Evolutionary conservation across 1,140 invertebrate genomes (phyloP), one percentile per base, ranked within the genome.

Genomic region (Philopotamus ludificatus): DNA sequence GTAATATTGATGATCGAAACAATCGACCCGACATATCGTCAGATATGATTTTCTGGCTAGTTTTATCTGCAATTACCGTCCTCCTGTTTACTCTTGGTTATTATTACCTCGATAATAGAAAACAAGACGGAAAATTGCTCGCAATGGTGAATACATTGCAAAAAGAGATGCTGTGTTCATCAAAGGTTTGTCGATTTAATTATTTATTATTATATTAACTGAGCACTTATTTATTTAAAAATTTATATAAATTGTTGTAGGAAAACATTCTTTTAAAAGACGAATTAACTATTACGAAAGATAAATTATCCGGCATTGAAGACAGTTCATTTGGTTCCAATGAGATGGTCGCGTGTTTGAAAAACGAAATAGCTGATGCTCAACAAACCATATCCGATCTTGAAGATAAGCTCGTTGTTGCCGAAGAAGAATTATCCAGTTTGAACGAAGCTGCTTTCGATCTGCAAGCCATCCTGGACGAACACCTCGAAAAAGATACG

Each of bases 41-140:
- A 3, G 72, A 74, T 28, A 50, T 83, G 1, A 70, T 83, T 7
- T 75, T 83, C 2, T 84, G 80, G 70, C 74, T 84, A 4, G 55
- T 80, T 1, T 85, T 89, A 54, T 87, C 89, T 47, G 86, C 88
- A n/a, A 74, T 83, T 39, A 85, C 86, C 2, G 84, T 87, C 7
- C 74, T 91, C 12, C 74, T 89, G 59, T 90, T 92, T 71, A 84
- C 86, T n/a, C 83, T 90, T 55, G 88, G 87, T 20, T 89, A 89
- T 76, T 89, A 90, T 75, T 87, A 86, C 68, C 85, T 90, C 67
- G 89, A 89, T 76, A 90, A 87, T 73, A 85, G 80, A 71, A 84
- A 85, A 71, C 82, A 86, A 70, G 89, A 81, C 65, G 74, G 78
- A 59, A 74, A 75, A 67, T 72, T 79, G 23, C 76, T 81, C 66